phyloP scores from a whole-genome alignment of 2,113 vertebrate species.

The Cololabis saira region DNA sequence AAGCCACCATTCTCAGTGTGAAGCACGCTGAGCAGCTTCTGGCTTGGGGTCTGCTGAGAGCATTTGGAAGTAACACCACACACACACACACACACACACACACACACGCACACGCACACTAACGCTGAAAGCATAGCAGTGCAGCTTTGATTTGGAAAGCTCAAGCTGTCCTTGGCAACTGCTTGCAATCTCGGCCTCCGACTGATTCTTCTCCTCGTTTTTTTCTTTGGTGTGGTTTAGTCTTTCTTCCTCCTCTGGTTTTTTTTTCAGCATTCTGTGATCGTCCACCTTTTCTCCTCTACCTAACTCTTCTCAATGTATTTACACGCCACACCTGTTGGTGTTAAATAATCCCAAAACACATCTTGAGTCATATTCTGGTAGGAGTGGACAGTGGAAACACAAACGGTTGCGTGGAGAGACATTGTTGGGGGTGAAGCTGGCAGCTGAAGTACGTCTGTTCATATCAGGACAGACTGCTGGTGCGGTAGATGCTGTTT shows the following conservation, averaged over 20 bases:
- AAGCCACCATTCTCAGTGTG: slow-evolving; percentile 11
- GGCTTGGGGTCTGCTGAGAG: slow-evolving; percentile 3
- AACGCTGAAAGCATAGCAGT: slow-evolving; percentile 35
- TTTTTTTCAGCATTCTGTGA: neutral
- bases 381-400: neutral
- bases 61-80: slow-evolving; percentile 2
- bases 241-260: slow-evolving; percentile 3
- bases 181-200: slow-evolving; percentile 26
- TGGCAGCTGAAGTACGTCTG: slow-evolving; percentile 23
- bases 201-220: slow-evolving; percentile 10
- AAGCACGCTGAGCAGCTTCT: slow-evolving; percentile 29
- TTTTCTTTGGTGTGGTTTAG: slow-evolving; percentile 7
- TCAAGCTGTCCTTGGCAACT: slow-evolving; percentile 30
- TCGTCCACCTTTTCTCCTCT: neutral
- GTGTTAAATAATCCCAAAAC: too few species aligned
- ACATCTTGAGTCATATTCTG: too few species aligned
- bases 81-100: slow-evolving; percentile 4
- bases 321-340: too few species aligned
- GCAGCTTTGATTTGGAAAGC: slow-evolving; percentile 52
- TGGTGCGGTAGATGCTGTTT: slow-evolving; percentile 52
- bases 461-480: slow-evolving; percentile 17
- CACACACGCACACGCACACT: slow-evolving; percentile 5
- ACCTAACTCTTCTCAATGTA: too few species aligned
- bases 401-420: neutral
- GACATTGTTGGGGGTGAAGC: neutral